Evolutionary conservation across 2,888 invertebrate species (phyloP).

Genomic region (Amblyjoppa fuscipennis): DNA sequence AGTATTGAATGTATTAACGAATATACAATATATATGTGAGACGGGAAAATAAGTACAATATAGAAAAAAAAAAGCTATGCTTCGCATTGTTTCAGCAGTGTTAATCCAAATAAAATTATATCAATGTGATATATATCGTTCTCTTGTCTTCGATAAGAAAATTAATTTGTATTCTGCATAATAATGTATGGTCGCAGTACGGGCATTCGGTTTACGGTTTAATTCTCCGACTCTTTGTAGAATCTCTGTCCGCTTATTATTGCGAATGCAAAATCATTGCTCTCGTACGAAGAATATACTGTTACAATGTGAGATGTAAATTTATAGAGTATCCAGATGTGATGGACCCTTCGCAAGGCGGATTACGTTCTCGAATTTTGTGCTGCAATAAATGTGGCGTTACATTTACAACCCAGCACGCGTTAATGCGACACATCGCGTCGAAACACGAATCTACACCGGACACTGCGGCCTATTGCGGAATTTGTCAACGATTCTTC

Average conservation of each 20-base stretch:
- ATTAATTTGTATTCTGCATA: slow-evolving; percentile 4
- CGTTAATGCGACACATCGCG: slow-evolving; percentile 78
- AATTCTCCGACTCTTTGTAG: slow-evolving; percentile 28
- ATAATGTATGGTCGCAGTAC: slow-evolving; percentile 66
- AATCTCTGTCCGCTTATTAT: slow-evolving; percentile 4
- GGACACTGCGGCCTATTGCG: slow-evolving; percentile 76
- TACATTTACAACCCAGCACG: slow-evolving; percentile 78
- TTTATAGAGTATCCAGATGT: slow-evolving; percentile 75
- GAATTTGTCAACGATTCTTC: slow-evolving; percentile 79
- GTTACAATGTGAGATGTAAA: slow-evolving; percentile 73
- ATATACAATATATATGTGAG: slow-evolving; percentile 51
- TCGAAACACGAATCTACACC: slow-evolving; percentile 79
- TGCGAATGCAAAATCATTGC: background rate
- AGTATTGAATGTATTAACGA: slow-evolving; percentile 49
- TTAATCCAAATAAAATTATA: slow-evolving; percentile 76
- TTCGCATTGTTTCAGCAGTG: slow-evolving; percentile 78
- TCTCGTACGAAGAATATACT: slow-evolving; percentile 17
- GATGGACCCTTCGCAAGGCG: slow-evolving; percentile 53
- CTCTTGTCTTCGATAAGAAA: slow-evolving; percentile 28
- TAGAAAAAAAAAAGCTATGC: slow-evolving; percentile 71
- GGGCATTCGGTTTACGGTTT: slow-evolving; percentile 72
- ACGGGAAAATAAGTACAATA: slow-evolving; percentile 58
- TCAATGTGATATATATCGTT: slow-evolving; percentile 65
- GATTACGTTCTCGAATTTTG: slow-evolving; percentile 71
- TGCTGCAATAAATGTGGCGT: slow-evolving; percentile 76